A percentile compares a stretch with the other conserved stretches of the same genome.
Conservation (phyloP, 1,140 invertebrate species). For the Ceratitis capitata region DNA sequence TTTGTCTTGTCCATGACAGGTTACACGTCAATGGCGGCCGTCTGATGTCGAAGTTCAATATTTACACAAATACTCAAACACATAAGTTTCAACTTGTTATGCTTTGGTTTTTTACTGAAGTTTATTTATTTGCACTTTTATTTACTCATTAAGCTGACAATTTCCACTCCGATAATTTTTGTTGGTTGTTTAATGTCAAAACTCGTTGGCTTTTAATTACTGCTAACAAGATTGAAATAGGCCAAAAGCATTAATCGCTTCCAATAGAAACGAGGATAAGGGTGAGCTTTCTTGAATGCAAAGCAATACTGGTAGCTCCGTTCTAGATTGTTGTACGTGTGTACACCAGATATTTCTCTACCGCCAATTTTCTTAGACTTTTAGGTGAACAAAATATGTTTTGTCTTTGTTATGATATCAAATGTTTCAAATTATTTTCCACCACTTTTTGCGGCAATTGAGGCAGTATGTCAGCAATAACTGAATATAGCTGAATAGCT, state of each 20-base stretch:
- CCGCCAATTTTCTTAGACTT: no score
- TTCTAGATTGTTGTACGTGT: no score
- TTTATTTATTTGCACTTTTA: constrained; percentile 28
- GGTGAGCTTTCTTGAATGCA: no score
- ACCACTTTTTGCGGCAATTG: no score
- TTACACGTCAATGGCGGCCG: not conserved
- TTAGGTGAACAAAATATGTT: no score
- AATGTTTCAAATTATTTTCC: no score
- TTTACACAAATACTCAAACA: constrained; percentile 31
- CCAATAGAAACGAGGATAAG: not conserved
- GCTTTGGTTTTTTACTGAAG: not conserved
- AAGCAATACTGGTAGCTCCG: no score
- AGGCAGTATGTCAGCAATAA: no score
- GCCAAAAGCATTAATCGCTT: not conserved
- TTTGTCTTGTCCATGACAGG: not conserved
- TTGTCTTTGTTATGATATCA: no score
- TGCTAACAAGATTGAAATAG: not conserved
- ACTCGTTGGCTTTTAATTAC: constrained; percentile 24
- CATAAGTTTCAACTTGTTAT: not conserved
- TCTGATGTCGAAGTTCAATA: constrained; percentile 24
- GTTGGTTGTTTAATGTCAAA: constrained; percentile 22
- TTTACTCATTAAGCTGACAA: constrained; percentile 31
- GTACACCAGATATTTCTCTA: no score
- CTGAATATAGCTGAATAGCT: no score
- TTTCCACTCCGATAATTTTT: not conserved